Evolutionary conservation across 2,113 vertebrate genomes (phyloP), one percentile per base, ranked within the genome.

Genomic region (Alaudala cheleensis): DNA sequence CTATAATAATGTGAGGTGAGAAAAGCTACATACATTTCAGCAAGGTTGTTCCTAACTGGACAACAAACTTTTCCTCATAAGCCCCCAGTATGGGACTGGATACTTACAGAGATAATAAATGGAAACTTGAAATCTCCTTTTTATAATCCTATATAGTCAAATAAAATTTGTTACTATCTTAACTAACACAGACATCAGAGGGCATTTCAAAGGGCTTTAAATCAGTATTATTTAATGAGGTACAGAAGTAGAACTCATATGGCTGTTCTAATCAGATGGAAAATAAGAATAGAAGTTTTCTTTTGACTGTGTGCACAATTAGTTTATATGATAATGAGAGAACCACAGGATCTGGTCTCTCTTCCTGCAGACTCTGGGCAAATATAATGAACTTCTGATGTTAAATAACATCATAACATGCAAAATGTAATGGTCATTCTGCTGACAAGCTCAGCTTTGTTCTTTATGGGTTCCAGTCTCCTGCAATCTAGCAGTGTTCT

Each of bases 401-500:
- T 49, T 88, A 81, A 61, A 39, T n/a, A 79, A 57, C 4, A 19
- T 49, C 64, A 22, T 56, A 53, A 66, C 14, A 15, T 53, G 61
- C 37, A 69, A 84, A 80, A 69, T 53, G 34, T 14, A 40, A 44
- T 53, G 22, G 17, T 77, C 45, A 44, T 44, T 40, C 67, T 25
- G 16, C 40, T 31, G 31, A 47, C 42, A 69, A 90, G 17, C 25
- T 86, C 34, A 86, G 2, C 12, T 37, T 25, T 40, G 54, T 69
- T 56, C 47, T 53, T 53, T 76, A 77, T 61, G 86, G 47, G 31
- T 96, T 95, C 3, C 67, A 99, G 99, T 98, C 73, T 99, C 99
- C 96, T 99, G 99, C 95, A 99, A 99, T 81, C 58, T 99, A 97
- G 99, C 99, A 33, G 98, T 99, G 91, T 99, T 99, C 98, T 98